Percentiles rank a stretch among this genome's conserved stretches.
phyloP scores from a whole-genome alignment of 1,140 invertebrate species.

The Drosophila virilis region DNA sequence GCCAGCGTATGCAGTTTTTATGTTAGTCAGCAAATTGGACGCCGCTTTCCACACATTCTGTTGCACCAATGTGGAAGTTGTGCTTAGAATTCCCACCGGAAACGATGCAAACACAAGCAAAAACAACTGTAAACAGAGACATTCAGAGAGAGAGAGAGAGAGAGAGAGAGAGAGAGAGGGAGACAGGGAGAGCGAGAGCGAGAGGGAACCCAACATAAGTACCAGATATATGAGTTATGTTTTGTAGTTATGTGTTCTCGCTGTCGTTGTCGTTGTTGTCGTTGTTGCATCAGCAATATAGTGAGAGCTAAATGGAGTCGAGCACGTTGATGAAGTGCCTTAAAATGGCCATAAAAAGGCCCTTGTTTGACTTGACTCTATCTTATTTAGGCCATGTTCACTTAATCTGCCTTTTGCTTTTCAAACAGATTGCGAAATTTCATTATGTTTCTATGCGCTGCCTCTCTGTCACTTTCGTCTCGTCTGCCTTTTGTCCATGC shows the following conservation, averaged over 20 bases:
- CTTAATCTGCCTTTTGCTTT: not conserved
- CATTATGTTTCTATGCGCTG: not conserved
- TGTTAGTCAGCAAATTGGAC: conserved; percentile 68
- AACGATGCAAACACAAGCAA: conserved; percentile 2
- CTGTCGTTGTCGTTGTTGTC: not conserved
- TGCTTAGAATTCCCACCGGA: not conserved
- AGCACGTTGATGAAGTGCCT: not conserved
- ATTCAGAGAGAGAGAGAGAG: not conserved
- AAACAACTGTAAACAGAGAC: conserved; percentile 9
- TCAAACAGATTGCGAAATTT: conserved; percentile 4
- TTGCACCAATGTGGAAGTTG: conserved; percentile 47
- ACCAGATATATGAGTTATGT: conserved; percentile 36
- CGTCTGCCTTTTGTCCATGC: not conserved
- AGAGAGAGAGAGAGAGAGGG: not conserved
- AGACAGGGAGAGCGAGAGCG: not conserved
- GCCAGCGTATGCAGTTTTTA: conserved; percentile 57
- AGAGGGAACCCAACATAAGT: conserved; percentile 15
- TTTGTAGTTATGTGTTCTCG: conserved; percentile 12
- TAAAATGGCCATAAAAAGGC: not conserved
- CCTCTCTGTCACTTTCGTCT: not conserved
- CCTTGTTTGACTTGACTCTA: not conserved
- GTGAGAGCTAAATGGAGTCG: not conserved
- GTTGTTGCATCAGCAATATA: conserved; percentile 17
- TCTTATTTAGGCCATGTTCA: too few species aligned
- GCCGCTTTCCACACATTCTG: conserved; percentile 65